phyloP scores from a whole-genome alignment of 2,113 vertebrate species.

The Petaurus breviceps region DNA sequence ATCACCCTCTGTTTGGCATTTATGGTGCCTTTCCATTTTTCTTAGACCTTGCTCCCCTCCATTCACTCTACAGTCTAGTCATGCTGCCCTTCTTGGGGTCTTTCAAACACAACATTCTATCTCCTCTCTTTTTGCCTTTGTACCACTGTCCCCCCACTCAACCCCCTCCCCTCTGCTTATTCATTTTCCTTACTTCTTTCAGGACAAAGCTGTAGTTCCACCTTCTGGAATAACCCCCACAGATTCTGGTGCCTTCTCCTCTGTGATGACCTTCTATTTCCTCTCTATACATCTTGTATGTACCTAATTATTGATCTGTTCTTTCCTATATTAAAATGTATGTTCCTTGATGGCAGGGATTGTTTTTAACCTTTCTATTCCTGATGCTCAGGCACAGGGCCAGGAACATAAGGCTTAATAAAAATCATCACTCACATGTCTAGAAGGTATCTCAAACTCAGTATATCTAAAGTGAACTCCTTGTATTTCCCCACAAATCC shows the following conservation, averaged over 20 bases:
- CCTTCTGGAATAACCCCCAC: neutral
- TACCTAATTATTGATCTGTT: neutral
- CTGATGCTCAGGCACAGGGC: neutral
- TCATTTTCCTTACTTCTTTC: neutral
- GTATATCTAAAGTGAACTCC: neutral
- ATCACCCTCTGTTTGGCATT: neutral
- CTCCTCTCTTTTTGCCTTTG: neutral
- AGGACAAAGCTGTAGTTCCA: neutral
- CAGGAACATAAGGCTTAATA: neutral
- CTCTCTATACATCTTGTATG: neutral
- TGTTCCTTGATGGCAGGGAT: neutral
- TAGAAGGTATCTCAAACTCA: neutral
- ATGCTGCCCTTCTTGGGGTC: neutral
- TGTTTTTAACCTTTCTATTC: neutral
- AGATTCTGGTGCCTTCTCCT: neutral
- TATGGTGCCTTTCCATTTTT: neutral
- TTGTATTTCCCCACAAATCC: neutral
- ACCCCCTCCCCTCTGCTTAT: neutral
- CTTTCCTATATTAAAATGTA: neutral
- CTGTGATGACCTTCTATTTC: neutral
- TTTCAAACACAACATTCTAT: neutral
- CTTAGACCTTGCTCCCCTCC: neutral
- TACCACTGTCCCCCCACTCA: accelerated
- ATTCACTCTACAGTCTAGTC: neutral
- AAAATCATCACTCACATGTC: neutral